phyloP scores from a whole-genome alignment of 2,888 invertebrate species.

The Tenthredo scrophulariae region DNA sequence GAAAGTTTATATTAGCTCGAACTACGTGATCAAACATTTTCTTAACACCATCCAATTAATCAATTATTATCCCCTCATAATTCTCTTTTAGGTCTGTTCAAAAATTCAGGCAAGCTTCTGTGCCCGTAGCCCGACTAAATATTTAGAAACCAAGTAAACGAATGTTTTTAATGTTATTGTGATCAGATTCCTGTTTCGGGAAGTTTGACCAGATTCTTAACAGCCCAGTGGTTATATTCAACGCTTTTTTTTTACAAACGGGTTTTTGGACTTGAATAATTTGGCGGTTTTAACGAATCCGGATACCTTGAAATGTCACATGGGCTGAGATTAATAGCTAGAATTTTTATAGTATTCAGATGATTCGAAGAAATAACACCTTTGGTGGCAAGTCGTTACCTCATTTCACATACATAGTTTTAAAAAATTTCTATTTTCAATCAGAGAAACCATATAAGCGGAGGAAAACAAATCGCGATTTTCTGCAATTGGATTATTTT shows the following conservation, averaged over 20 bases:
- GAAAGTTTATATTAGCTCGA: constrained; percentile 15
- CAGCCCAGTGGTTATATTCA: neutral
- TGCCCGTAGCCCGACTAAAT: neutral
- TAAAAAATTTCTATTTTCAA: neutral
- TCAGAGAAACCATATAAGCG: neutral
- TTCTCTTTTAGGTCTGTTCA: neutral
- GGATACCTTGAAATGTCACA: constrained; percentile 22
- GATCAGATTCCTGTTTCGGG: constrained; percentile 34
- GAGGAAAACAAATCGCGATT: neutral
- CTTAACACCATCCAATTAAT: neutral
- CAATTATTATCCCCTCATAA: neutral
- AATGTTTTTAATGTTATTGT: neutral
- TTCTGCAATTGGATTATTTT: too few relatives aligned
- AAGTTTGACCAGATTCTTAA: constrained; percentile 25
- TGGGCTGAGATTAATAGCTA: constrained; percentile 11
- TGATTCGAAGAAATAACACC: neutral
- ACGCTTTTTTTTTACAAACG: neutral
- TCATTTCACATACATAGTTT: neutral
- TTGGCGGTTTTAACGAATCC: constrained; percentile 30
- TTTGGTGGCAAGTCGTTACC: neutral
- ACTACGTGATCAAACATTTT: neutral
- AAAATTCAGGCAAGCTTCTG: neutral
- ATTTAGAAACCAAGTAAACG: constrained; percentile 15
- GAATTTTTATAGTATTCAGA: neutral
- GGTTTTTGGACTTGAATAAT: constrained; percentile 35